These are phyloP conservation scores for Archaeoteleia sp. DNA, from an alignment of 2,888 invertebrate genomes.

Conservation along the genomic window DNA sequence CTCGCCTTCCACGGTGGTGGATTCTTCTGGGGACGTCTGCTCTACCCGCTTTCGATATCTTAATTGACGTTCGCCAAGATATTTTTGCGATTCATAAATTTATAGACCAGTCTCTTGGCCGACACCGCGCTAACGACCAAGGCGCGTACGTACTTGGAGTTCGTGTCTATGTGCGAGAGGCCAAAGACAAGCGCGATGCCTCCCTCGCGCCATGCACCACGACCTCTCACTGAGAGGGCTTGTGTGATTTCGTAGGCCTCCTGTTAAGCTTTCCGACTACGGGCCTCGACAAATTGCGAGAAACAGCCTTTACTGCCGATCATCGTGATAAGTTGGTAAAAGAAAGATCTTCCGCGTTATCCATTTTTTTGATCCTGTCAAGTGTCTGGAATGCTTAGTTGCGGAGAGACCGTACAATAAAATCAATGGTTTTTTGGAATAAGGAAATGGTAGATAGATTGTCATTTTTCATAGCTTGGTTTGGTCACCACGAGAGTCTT, in stretches of 20 bases:
- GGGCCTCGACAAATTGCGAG: constrained; percentile 42
- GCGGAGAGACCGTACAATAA: no score
- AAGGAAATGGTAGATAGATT: no score
- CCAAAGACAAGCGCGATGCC: constrained; percentile 43
- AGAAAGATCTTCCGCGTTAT: constrained; percentile 19
- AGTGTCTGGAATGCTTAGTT: no score
- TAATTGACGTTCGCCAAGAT: constrained; percentile 65
- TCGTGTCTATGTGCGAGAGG: constrained; percentile 54
- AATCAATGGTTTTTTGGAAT: no score
- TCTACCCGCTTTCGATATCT: constrained; percentile 63
- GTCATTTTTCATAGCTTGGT: no score
- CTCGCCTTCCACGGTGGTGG: constrained; percentile 26
- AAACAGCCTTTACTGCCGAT: constrained; percentile 44
- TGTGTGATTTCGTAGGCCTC: constrained; percentile 61
- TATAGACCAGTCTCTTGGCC: constrained; percentile 62
- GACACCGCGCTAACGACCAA: constrained; percentile 62
- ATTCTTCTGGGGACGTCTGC: constrained; percentile 30
- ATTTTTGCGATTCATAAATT: constrained; percentile 68
- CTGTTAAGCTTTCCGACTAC: constrained; percentile 50
- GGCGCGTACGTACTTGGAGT: constrained; percentile 42
- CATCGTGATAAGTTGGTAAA: constrained; percentile 50
- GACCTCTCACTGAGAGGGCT: constrained; percentile 64
- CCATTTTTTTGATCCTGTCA: no score
- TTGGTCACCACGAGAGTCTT: no score
- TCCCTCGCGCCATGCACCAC: constrained; percentile 46